Evolutionary conservation across 1,140 invertebrate genomes (phyloP), one percentile per base, ranked within the genome.

Genomic region (Pomacea maculata): DNA sequence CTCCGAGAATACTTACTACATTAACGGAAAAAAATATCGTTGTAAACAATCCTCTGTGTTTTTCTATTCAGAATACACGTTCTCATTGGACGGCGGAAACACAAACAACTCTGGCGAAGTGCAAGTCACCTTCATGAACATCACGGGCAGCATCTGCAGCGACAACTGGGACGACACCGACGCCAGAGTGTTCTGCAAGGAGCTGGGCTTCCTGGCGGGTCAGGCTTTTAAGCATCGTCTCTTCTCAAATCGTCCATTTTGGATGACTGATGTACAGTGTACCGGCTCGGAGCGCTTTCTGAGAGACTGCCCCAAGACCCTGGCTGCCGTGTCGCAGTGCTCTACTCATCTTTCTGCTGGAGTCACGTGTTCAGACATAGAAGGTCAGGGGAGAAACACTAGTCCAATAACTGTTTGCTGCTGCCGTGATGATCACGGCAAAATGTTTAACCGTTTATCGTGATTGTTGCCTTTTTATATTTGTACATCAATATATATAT

Each of bases 111-210:
- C 83, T 17, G 88, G 89, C 3, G 75, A 81, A 57, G 79, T 89
- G 12, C 80, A 81, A 29, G n/a, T 88, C n/a, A 83, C 70, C 4
- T 88, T 84, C 75, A 78, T 85, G 12, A 82, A 81, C 17, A 80
- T 85, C 6, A 82, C 81, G 65, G 89, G 89, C 54, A 45, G 79
- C 25, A 85, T 90, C 55, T 90, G 89, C 80, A 82, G 64, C 73
- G 84, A 87, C 73, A 83, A 75, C 11, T 89, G 87, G 86, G 83
- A 86, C 76, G 83, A 88, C 63, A 78, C 29, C 5, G 85, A 85
- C 80, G 88, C 88, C 34, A 75, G 64, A 21, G 88, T 90, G 52
- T 83, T 84, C 63, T 90, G 89, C 71, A 75, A 75, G 14, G 75
- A 87, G 34, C 76, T 88, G n/a, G 87, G 87, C 8, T 90, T 75